These are phyloP conservation scores for Actinostola sp. DNA, from an alignment of 92 coral and sea anemone species.

Conservation along the genomic window DNA sequence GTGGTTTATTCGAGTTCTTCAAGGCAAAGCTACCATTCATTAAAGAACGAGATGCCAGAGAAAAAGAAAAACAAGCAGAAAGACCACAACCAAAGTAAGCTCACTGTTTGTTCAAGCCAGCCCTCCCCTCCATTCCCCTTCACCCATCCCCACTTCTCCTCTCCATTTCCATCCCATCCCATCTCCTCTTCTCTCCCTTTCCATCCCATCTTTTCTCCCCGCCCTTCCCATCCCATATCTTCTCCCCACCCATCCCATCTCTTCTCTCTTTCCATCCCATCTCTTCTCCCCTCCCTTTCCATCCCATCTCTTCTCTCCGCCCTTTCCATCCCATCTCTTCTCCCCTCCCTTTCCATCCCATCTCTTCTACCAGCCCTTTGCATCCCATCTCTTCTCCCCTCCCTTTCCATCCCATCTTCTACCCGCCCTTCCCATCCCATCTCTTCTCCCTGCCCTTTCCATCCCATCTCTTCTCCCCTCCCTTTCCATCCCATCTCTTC, in stretches of 20 bases:
- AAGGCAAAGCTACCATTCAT: constrained; percentile 90
- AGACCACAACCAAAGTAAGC: constrained; percentile 14
- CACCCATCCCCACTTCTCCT: not conserved
- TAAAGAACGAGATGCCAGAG: constrained; percentile 84
- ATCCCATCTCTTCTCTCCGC: too few species aligned
- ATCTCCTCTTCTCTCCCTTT: not conserved
- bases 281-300: too few species aligned
- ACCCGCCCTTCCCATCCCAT: too few species aligned
- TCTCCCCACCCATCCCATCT: not conserved
- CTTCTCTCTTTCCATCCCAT: too few species aligned
- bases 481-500: too few species aligned
- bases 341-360: too few species aligned
- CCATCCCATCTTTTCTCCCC: not conserved
- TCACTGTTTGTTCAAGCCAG: not conserved
- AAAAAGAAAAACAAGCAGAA: constrained; percentile 56
- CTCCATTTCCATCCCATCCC: not conserved
- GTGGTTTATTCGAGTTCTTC: constrained; percentile 95
- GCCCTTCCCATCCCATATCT: not conserved
- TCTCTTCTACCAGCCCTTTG: too few species aligned
- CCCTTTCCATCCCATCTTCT: too few species aligned
- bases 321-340: too few species aligned
- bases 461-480: too few species aligned
- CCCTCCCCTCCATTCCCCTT: not conserved
- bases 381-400: too few species aligned
- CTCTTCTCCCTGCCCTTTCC: too few species aligned